Conservation (phyloP, 2,113 vertebrate species). For the Tachuris rubrigastra region DNA sequence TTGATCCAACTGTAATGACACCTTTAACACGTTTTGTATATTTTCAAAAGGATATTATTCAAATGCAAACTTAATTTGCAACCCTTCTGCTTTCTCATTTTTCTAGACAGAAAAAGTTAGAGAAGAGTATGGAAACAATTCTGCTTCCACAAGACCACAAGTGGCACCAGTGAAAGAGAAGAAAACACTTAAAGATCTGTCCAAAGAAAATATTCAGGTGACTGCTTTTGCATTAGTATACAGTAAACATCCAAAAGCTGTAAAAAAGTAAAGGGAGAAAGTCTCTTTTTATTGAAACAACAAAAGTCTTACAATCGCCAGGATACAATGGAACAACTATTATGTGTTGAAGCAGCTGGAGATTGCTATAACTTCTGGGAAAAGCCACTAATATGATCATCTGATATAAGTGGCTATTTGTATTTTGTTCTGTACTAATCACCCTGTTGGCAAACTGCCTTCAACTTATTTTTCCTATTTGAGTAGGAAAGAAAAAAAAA, state of each 20-base stretch:
- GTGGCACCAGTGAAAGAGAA: background rate
- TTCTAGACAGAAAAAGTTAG: background rate
- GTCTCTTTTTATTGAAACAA: background rate
- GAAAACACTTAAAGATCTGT: background rate
- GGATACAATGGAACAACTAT: background rate
- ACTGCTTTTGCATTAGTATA: background rate
- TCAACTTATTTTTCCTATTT: background rate
- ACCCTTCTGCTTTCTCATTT: background rate
- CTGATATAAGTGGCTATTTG: background rate
- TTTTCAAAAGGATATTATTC: background rate
- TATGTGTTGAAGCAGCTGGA: background rate
- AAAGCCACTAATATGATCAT: background rate
- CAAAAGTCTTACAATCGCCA: background rate
- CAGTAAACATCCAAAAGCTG: background rate
- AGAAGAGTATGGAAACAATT: background rate
- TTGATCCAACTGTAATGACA: background rate
- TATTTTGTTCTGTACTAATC: background rate
- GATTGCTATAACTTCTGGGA: background rate
- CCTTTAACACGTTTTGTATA: background rate
- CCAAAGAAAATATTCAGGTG: background rate
- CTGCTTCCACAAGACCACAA: background rate
- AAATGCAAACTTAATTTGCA: background rate
- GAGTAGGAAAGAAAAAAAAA: background rate
- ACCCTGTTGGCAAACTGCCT: background rate
- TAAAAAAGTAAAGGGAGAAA: background rate